Conservation (phyloP, 2,113 vertebrate genomes). For the Mystacornis crossleyi region DNA sequence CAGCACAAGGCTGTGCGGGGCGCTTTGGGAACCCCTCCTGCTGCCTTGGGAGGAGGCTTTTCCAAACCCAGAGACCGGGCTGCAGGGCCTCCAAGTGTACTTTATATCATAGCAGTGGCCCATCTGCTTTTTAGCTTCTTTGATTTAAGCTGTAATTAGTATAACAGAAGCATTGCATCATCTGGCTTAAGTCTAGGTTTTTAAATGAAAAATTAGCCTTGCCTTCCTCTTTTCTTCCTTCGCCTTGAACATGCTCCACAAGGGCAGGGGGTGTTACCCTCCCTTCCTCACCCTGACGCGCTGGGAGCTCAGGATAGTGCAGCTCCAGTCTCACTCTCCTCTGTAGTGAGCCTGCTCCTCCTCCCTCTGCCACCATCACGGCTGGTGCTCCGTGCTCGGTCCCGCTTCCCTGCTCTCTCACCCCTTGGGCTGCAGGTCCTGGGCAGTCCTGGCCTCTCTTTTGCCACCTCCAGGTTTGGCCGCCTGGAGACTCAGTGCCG, state of each 20-base stretch:
- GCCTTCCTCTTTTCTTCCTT: neutral
- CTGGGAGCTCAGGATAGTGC: neutral
- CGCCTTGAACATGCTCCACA: fast-evolving
- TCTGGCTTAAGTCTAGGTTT: neutral
- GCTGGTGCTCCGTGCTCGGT: fast-evolving
- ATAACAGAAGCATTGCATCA: neutral
- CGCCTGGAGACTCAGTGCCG: too few relatives aligned
- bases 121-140: neutral
- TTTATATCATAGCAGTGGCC: neutral
- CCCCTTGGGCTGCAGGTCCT: neutral
- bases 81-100: neutral
- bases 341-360: neutral
- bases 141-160: neutral
- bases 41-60: neutral
- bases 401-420: fast-evolving
- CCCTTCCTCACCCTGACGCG: neutral
- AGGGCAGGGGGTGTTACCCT: neutral
- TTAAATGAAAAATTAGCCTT: neutral
- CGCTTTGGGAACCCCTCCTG: neutral
- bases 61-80: neutral
- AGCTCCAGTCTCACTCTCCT: neutral
- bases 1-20: fast-evolving
- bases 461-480: neutral
- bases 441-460: neutral
- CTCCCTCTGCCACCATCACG: fast-evolving